Evolutionary conservation across 1,140 invertebrate genomes (phyloP), one percentile per base, ranked within the genome.

Genomic region (Micrasema minimum): DNA sequence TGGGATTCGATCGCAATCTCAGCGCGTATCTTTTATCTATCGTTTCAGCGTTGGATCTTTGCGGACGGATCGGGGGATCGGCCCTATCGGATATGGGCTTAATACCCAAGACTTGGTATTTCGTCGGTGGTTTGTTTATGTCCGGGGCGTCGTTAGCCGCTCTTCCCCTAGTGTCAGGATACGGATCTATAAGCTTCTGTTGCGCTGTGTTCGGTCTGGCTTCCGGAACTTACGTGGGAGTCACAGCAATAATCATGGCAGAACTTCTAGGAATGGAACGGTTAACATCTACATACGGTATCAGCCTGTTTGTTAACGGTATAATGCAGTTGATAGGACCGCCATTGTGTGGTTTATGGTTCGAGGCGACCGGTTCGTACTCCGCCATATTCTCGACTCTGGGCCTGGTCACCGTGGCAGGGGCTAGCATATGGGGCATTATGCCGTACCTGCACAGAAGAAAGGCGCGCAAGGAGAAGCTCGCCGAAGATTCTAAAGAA

Each of bases 221-320:
- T 7, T 93, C 93, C 0, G 93, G 93, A n/a, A 88, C 90, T n/a
- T 94, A 94, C 77, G 91, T 93, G 0, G 93, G 93, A 12, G 89
- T 94, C 1, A 94, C 92, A 1, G 92, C 93, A 1, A 89, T 94
- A 23, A 92, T 94, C 0, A 93, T 94, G 91, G 92, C 92, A 0
- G 92, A 94, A 79, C 90, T 93, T 88, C 78, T 95, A 1, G 93
- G 93, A 0, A 89, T 90, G 1, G 93, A 95, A 74, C 85, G 91
- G n/a, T 78, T 95, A 2, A 92, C 92, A 61, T 93, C 92, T 0
- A 93, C 92, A 0, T 95, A 94, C 76, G 93, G 93, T 4, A 93
- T 95, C 23, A 93, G 92, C 67, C 81, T 95, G 3, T 94, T 94
- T 76, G 87, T 94, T 5, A 94, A 94, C 77, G 93, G 93, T 0